Evolutionary conservation across 2,113 vertebrate species (phyloP).

Genomic region (Daubentonia madagascariensis): DNA sequence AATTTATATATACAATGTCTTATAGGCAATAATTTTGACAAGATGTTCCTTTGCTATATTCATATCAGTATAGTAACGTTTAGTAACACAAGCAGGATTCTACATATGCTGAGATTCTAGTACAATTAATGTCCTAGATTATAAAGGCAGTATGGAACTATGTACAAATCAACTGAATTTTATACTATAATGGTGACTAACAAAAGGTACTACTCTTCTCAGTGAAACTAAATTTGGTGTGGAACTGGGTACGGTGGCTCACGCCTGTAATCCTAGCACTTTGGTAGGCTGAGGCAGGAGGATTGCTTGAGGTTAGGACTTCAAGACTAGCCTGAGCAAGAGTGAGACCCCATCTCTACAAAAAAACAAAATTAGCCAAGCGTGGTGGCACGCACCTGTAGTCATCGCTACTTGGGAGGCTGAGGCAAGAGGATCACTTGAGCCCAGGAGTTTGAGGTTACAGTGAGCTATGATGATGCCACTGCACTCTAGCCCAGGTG

Average conservation of each 20-base stretch:
- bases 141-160: not conserved
- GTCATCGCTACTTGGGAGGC: too few relatives aligned
- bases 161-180: not conserved
- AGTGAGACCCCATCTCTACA: too few relatives aligned
- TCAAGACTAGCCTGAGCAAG: too few relatives aligned
- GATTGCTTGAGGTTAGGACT: too few relatives aligned
- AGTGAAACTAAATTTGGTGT: not conserved
- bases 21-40: constrained; percentile 11
- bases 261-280: too few relatives aligned
- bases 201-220: not conserved
- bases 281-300: too few relatives aligned
- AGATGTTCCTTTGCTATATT: not conserved
- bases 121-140: not conserved
- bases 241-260: not conserved
- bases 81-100: not conserved
- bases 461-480: too few relatives aligned
- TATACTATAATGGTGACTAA: not conserved
- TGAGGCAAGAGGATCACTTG: too few relatives aligned
- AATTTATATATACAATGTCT: not conserved
- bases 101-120: not conserved
- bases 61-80: not conserved
- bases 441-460: too few relatives aligned
- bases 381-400: too few relatives aligned
- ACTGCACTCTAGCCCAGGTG: too few relatives aligned
- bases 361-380: too few relatives aligned